Evolutionary conservation across 1,140 invertebrate species (phyloP).

Genomic region (Aphis craccivora): DNA sequence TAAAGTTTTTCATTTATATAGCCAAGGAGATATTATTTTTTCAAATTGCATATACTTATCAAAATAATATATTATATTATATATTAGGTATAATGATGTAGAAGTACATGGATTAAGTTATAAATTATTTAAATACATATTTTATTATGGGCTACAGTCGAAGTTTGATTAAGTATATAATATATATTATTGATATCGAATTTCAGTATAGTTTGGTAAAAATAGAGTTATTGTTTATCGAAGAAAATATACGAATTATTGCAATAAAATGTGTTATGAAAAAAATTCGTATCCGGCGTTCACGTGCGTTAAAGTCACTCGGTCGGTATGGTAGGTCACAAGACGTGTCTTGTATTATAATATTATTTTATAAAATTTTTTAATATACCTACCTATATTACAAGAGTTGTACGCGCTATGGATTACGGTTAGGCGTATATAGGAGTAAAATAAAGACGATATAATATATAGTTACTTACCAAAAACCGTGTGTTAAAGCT

Average conservation of each 20-base stretch:
- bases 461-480: not conserved
- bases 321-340: not conserved
- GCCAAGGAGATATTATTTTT: not conserved
- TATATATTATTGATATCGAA: not conserved
- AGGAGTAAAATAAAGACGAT: too few species aligned
- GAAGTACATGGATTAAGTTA: not conserved
- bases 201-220: not conserved
- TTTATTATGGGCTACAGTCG: not conserved
- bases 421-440: not conserved
- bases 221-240: not conserved
- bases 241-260: not conserved
- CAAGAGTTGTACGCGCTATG: too few species aligned
- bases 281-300: not conserved
- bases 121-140: not conserved
- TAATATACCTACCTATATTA: not conserved
- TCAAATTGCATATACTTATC: not conserved
- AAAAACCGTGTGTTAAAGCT: not conserved
- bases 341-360: not conserved
- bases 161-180: not conserved
- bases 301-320: constrained; percentile 13
- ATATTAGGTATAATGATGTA: not conserved
- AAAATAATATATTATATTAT: not conserved
- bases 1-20: not conserved
- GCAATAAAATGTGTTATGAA: not conserved
- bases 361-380: not conserved